A percentile compares a stretch with the other conserved stretches of the same genome.
These are phyloP conservation scores for Lota lota DNA, from an alignment of 2,113 vertebrate species.

Conservation along the genomic window DNA sequence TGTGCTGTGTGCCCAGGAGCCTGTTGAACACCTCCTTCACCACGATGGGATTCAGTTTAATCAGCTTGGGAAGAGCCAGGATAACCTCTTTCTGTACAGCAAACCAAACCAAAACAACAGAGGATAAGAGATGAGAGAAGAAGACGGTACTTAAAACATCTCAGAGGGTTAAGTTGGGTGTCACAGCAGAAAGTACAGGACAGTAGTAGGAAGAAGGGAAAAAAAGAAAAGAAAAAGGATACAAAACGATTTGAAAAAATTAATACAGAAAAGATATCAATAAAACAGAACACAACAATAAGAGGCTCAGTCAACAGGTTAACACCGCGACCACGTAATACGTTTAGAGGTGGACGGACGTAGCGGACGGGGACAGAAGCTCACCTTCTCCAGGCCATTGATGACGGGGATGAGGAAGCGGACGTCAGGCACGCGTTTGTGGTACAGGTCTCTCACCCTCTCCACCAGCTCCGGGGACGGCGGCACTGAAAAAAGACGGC, in stretches of 20 bases:
- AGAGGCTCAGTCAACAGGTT: too few species aligned
- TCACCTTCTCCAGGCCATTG: constrained; percentile 93
- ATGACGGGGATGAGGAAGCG: constrained; percentile 94
- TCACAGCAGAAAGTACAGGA: not conserved
- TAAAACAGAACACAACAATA: too few species aligned
- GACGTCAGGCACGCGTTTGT: constrained; percentile 91
- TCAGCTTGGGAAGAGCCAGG: constrained; percentile 91
- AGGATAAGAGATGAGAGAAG: not conserved
- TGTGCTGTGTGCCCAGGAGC: constrained; percentile 90
- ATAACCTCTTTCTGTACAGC: constrained; percentile 86
- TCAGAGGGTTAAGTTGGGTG: not conserved
- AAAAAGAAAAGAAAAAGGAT: not conserved
- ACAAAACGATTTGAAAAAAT: not conserved
- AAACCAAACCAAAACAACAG: not conserved
- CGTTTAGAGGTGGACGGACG: too few species aligned
- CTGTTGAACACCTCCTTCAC: constrained; percentile 98
- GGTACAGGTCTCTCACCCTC: constrained; percentile 90
- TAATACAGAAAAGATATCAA: too few species aligned
- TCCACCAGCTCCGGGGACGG: constrained; percentile 94
- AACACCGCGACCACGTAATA: not conserved
- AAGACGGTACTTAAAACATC: not conserved
- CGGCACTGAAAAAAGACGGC: constrained; percentile 72
- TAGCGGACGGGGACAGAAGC: not conserved
- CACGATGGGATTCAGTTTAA: constrained; percentile 96
- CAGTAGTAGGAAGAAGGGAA: not conserved